Percentiles rank a stretch among this genome's conserved stretches.
Conservation (phyloP, 2,888 invertebrate genomes). For the Hirudinaria manillensis region DNA sequence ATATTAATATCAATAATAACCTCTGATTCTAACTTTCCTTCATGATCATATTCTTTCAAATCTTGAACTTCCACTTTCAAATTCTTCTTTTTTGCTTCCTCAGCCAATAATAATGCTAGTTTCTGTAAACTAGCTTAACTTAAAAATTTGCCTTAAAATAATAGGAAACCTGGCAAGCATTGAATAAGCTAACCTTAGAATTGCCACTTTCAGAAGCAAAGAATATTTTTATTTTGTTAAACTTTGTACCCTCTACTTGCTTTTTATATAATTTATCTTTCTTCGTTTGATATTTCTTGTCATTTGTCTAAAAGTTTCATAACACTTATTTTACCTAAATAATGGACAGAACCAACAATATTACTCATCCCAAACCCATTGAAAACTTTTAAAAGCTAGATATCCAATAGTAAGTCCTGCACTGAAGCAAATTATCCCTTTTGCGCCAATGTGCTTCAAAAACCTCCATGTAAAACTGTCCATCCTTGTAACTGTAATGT, state of each 20-base stretch:
- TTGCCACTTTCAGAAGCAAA: constrained; percentile 40
- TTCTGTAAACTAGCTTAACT: constrained; percentile 36
- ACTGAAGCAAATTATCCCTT: neutral
- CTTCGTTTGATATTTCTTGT: neutral
- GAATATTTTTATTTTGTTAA: constrained; percentile 35
- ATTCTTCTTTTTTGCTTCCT: constrained; percentile 30
- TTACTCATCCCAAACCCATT: neutral
- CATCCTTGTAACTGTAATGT: too few species aligned
- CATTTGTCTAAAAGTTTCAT: neutral
- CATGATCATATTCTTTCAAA: constrained; percentile 52
- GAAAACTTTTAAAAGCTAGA: neutral
- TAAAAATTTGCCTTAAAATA: neutral
- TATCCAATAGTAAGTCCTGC: constrained; percentile 8
- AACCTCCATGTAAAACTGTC: neutral
- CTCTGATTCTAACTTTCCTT: constrained; percentile 47
- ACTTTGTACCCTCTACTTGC: neutral
- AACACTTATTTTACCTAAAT: neutral
- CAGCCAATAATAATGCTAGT: constrained; percentile 42
- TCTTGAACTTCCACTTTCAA: constrained; percentile 39
- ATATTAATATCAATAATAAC: neutral
- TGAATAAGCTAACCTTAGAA: constrained; percentile 35
- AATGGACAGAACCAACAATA: neutral
- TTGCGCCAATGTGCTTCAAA: neutral
- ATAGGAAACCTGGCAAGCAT: neutral
- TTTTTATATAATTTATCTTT: neutral